Conservation (phyloP, 1,140 invertebrate genomes). For the Orussus abietinus region DNA sequence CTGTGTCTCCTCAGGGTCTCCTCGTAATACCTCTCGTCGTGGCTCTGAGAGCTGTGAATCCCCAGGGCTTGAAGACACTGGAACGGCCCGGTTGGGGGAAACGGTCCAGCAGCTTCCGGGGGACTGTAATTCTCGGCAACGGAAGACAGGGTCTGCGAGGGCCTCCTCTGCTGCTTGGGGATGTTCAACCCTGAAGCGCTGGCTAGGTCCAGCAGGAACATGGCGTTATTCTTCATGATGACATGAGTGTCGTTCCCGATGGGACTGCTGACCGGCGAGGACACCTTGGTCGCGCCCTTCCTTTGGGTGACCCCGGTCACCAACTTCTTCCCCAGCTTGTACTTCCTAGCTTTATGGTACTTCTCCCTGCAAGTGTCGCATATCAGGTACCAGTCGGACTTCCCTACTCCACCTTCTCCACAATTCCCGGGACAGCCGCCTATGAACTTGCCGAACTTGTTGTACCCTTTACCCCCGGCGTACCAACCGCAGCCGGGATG, state of each 20-base stretch:
- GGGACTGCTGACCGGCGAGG: conserved; percentile 42
- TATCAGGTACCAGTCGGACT: conserved; percentile 86
- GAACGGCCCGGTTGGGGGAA: conserved; percentile 67
- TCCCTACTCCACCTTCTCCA: conserved; percentile 79
- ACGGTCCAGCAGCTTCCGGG: conserved; percentile 54
- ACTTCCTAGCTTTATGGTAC: conserved; percentile 63
- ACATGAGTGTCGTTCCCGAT: conserved; percentile 65
- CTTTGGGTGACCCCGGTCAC: conserved; percentile 28
- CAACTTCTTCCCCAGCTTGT: conserved; percentile 34
- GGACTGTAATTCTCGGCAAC: conserved; percentile 60
- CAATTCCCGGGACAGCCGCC: conserved; percentile 85
- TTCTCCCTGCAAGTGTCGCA: conserved; percentile 86
- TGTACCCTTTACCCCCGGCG: conserved; percentile 85
- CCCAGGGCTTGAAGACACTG: conserved; percentile 74
- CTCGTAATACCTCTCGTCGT: conserved; percentile 58
- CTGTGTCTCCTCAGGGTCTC: conserved; percentile 53
- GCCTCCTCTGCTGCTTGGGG: conserved; percentile 52
- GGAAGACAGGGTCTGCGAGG: conserved; percentile 59
- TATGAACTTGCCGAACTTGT: conserved; percentile 79
- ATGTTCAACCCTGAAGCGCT: conserved; percentile 61
- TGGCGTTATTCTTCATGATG: conserved; percentile 88
- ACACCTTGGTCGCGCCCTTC: conserved; percentile 26
- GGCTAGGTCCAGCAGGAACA: conserved; percentile 87
- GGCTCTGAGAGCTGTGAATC: conserved; percentile 52
- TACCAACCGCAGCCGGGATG: conserved; percentile 88